phyloP scores from a whole-genome alignment of 2,797 vertebrate genomes.

The Selene dorsalis region DNA sequence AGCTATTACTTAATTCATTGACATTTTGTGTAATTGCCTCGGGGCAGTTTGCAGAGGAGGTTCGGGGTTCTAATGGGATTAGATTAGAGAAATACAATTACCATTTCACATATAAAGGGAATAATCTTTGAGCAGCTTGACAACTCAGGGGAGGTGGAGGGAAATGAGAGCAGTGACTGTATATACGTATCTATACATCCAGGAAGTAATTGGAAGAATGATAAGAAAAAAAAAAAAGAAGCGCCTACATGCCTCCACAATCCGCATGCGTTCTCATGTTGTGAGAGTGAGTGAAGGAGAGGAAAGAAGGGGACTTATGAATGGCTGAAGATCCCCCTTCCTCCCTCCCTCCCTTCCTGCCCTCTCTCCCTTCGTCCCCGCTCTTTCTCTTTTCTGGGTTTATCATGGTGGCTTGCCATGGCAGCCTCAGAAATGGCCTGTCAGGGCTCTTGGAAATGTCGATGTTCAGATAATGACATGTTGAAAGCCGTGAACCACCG shows the following conservation, averaged over 20 bases:
- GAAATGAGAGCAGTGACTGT: conserved; percentile 9
- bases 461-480: conserved; percentile 96
- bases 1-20: conserved; percentile 88
- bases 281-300: conserved; percentile 29
- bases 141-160: conserved; percentile 27
- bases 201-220: background rate
- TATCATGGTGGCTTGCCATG: conserved; percentile 77
- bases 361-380: background rate
- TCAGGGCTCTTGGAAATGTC: conserved; percentile 86
- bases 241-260: background rate
- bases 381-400: conserved; percentile 56
- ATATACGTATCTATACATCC: conserved; percentile 7
- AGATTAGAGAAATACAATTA: conserved; percentile 86
- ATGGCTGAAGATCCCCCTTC: conserved; percentile 41
- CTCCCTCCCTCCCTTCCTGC: background rate
- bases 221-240: background rate
- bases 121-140: conserved; percentile 70
- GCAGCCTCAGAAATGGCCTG: conserved; percentile 83
- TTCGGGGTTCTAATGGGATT: conserved; percentile 83
- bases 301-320: conserved; percentile 52
- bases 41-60: conserved; percentile 81
- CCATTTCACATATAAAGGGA: conserved; percentile 81
- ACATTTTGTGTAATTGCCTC: conserved; percentile 87
- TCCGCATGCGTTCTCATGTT: background rate
- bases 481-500: conserved; percentile 90